Percentiles rank a stretch among this genome's conserved stretches.
Evolutionary conservation across 2,797 vertebrate genomes (phyloP).

Genomic region (Limnodromus scolopaceus): DNA sequence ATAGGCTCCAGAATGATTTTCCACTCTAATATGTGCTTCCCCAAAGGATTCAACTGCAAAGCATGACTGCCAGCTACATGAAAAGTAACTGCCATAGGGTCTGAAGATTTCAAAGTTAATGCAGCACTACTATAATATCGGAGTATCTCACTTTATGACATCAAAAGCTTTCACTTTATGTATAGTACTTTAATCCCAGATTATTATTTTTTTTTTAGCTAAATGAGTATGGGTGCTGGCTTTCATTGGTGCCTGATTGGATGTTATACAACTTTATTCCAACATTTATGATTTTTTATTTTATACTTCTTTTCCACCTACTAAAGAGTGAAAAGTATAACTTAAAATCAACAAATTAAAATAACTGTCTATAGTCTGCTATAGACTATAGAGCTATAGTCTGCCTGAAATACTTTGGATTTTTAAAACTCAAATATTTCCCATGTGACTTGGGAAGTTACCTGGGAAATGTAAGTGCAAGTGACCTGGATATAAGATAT

Average conservation of each 20-base stretch:
- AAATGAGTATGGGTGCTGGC: neutral
- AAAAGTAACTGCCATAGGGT: neutral
- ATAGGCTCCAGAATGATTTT: neutral
- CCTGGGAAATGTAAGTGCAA: neutral
- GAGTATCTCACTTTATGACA: neutral
- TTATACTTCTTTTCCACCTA: neutral
- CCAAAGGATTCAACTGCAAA: neutral
- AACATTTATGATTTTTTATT: neutral
- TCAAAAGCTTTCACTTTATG: neutral
- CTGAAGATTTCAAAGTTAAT: constrained; percentile 9
- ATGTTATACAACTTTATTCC: neutral
- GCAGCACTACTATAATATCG: neutral
- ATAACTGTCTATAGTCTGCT: neutral
- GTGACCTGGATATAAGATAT: neutral
- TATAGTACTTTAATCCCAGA: neutral
- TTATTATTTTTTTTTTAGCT: neutral
- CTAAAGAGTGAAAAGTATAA: neutral
- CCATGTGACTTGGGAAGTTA: neutral
- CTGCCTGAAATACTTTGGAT: neutral
- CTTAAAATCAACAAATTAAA: neutral
- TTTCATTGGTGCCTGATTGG: neutral
- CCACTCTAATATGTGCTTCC: neutral
- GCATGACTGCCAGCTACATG: neutral
- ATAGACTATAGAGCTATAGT: neutral
- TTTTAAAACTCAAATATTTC: neutral